phyloP scores from a whole-genome alignment of 2,888 invertebrate genomes.

The Doris montereyensis region DNA sequence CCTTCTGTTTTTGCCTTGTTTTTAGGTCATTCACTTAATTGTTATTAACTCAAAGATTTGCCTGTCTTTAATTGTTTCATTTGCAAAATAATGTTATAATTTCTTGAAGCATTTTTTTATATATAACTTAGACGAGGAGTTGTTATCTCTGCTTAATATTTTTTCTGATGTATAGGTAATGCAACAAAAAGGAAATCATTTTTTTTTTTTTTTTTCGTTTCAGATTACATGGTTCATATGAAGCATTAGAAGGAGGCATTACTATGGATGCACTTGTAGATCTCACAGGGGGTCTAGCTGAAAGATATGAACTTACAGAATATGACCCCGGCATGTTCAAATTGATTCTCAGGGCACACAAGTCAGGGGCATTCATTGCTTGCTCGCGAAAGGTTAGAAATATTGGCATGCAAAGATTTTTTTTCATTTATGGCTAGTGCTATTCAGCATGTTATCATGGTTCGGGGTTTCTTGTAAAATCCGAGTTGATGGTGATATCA shows the following conservation, averaged over 20 bases:
- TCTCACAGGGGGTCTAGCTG: conserved; percentile 74
- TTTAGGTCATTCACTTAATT: too few species aligned
- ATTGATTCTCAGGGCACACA: conserved; percentile 68
- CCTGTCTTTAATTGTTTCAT: too few species aligned
- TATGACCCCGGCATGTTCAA: conserved; percentile 69
- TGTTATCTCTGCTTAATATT: too few species aligned
- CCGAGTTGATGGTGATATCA: too few species aligned
- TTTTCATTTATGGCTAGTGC: neutral
- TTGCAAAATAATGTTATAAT: neutral
- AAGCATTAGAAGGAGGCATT: conserved; percentile 74
- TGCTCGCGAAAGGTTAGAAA: conserved; percentile 73
- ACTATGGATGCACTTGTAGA: conserved; percentile 75
- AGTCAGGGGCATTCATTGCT: conserved; percentile 73
- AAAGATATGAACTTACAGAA: conserved; percentile 71
- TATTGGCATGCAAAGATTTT: neutral
- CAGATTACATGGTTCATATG: conserved; percentile 74
- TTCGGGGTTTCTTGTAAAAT: too few species aligned
- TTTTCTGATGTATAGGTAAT: too few species aligned
- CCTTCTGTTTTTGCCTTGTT: too few species aligned
- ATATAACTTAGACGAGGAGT: too few species aligned
- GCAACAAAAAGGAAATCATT: too few species aligned
- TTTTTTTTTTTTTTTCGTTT: too few species aligned
- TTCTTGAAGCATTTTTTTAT: neutral
- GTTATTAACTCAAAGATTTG: too few species aligned
- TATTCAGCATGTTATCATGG: too few species aligned